Conservation (phyloP, 2,797 vertebrate species). For the Acrocephalus scirpaceus region DNA sequence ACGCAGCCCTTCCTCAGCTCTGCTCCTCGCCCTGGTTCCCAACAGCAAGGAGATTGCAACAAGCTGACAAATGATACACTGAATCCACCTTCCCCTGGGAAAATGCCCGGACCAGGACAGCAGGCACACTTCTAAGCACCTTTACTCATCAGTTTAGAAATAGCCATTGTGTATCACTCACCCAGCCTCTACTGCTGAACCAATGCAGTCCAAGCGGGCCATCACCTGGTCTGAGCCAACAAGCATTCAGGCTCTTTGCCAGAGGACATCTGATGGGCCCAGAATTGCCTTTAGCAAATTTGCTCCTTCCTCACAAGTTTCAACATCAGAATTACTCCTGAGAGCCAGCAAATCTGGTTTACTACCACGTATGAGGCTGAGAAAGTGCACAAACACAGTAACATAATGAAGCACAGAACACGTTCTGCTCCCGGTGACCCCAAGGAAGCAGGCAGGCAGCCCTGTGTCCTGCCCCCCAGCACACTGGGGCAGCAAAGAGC, state of each 20-base stretch:
- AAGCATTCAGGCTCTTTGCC: not conserved
- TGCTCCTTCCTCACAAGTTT: not conserved
- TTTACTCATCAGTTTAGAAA: not conserved
- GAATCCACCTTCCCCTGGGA: not conserved
- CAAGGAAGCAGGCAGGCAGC: not conserved
- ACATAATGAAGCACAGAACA: not conserved
- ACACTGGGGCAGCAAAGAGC: not conserved
- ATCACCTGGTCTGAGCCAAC: not conserved
- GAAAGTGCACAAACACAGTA: not conserved
- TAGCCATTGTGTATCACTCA: not conserved
- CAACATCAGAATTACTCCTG: not conserved
- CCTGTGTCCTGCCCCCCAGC: rapidly evolving
- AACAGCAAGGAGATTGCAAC: not conserved
- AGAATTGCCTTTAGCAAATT: not conserved
- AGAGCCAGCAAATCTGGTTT: not conserved
- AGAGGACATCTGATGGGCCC: not conserved
- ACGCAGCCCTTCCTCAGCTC: not conserved
- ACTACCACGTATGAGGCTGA: not conserved
- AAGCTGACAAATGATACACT: not conserved
- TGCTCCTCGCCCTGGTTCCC: rapidly evolving
- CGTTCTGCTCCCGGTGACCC: not conserved
- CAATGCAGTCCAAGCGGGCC: rapidly evolving
- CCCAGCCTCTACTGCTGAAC: not conserved
- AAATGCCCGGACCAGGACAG: not conserved
- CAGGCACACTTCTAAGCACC: rapidly evolving